Evolutionary conservation across 2,113 vertebrate species (phyloP).

Genomic region (Xiphophorus hellerii): DNA sequence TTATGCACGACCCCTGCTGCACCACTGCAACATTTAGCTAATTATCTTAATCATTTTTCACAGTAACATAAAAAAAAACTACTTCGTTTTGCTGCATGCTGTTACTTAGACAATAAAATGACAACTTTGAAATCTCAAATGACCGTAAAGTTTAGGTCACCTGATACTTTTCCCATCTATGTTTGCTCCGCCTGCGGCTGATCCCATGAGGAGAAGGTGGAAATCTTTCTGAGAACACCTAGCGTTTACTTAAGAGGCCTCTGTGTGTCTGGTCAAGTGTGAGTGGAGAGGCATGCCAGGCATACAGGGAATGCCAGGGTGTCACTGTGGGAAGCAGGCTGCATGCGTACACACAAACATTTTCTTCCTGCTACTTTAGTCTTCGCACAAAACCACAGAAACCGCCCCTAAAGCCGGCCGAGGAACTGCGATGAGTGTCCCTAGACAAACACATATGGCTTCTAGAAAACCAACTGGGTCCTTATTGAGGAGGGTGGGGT

Average conservation of each 20-base stretch:
- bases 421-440: conserved; percentile 60
- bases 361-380: conserved; percentile 36
- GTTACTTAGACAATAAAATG: neutral
- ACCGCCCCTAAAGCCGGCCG: conserved; percentile 63
- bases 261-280: conserved; percentile 54
- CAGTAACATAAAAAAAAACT: neutral
- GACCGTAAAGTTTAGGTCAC: neutral
- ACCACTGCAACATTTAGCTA: neutral
- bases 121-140: neutral
- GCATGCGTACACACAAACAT: conserved; percentile 18
- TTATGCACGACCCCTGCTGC: too few relatives aligned
- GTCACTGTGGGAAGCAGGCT: conserved; percentile 58
- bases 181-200: neutral
- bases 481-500: conserved; percentile 27
- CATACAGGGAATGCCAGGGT: conserved; percentile 61
- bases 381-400: conserved; percentile 33
- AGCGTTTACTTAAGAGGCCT: conserved; percentile 59
- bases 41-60: neutral
- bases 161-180: neutral
- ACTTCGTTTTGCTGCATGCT: neutral
- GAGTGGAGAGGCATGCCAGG: conserved; percentile 64
- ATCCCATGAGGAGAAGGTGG: conserved; percentile 15
- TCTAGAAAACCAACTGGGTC: conserved; percentile 39
- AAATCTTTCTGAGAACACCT: conserved; percentile 42
- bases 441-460: conserved; percentile 72